Conservation (phyloP, 2,113 vertebrate species). For the Periophthalmus modestus region DNA sequence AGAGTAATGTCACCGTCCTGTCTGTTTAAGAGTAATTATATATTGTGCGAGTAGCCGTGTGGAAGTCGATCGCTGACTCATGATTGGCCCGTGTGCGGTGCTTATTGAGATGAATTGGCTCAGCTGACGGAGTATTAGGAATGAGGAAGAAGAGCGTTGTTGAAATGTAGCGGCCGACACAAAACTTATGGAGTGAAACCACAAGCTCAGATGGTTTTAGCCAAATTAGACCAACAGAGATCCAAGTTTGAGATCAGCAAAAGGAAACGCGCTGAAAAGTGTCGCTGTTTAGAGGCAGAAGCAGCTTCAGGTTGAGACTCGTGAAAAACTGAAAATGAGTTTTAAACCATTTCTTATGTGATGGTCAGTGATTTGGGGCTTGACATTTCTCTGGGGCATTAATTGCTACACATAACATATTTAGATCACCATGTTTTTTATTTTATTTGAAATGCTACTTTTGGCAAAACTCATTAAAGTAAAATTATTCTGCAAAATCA, state of each 20-base stretch:
- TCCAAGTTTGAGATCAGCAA: background rate
- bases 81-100: background rate
- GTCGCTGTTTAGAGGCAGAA: background rate
- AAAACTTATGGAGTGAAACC: background rate
- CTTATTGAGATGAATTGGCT: background rate
- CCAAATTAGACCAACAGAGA: background rate
- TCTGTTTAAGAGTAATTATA: constrained; percentile 1
- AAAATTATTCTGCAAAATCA: too few relatives aligned
- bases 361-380: too few relatives aligned
- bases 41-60: background rate
- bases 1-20: background rate
- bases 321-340: too few relatives aligned
- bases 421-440: too few relatives aligned
- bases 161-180: background rate
- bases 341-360: too few relatives aligned
- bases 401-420: too few relatives aligned
- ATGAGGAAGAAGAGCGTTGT: background rate
- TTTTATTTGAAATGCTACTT: too few relatives aligned
- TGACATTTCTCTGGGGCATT: too few relatives aligned
- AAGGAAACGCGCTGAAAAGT: background rate
- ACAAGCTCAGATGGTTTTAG: background rate
- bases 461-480: too few relatives aligned
- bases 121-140: background rate
- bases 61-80: background rate
- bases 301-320: background rate